These are phyloP conservation scores for Catharus fuscescens DNA, from an alignment of 2,113 vertebrate species.

Conservation along the genomic window DNA sequence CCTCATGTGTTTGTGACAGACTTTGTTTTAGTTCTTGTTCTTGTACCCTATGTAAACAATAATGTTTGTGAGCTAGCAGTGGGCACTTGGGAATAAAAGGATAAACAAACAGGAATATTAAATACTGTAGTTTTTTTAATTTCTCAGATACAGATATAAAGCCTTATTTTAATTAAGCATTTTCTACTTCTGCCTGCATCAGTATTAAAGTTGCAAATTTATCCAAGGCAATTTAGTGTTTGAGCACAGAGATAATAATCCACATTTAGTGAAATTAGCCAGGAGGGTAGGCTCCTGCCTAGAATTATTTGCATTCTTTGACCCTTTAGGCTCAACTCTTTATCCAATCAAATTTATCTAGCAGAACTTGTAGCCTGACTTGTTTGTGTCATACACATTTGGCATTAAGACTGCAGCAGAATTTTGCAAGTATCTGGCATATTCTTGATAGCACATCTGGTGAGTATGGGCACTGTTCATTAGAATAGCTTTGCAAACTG, in stretches of 20 bases:
- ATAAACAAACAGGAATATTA: slow-evolving; percentile 13
- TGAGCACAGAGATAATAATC: background rate
- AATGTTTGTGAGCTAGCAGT: background rate
- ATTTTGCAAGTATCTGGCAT: slow-evolving; percentile 26
- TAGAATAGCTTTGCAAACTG: slow-evolving; percentile 39
- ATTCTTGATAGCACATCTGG: slow-evolving; percentile 36
- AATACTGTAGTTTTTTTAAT: background rate
- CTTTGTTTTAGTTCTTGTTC: background rate
- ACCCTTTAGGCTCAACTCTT: slow-evolving; percentile 26
- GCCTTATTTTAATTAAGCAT: slow-evolving; percentile 49
- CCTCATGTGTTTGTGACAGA: background rate
- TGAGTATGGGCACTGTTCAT: background rate
- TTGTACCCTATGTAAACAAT: background rate
- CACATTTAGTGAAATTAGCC: slow-evolving; percentile 30
- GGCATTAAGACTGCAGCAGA: slow-evolving; percentile 1
- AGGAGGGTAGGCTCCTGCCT: background rate
- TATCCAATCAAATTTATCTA: slow-evolving; percentile 8
- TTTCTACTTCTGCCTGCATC: slow-evolving; percentile 3
- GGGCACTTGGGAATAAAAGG: slow-evolving; percentile 8
- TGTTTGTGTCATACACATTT: slow-evolving; percentile 23
- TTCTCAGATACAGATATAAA: background rate
- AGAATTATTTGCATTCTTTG: slow-evolving; percentile 35
- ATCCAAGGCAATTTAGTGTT: slow-evolving; percentile 16
- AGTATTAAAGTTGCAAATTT: slow-evolving; percentile 25
- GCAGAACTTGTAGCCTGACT: slow-evolving; percentile 22